phyloP scores from a whole-genome alignment of 2,113 vertebrate species.

The Rhipidura dahli region DNA sequence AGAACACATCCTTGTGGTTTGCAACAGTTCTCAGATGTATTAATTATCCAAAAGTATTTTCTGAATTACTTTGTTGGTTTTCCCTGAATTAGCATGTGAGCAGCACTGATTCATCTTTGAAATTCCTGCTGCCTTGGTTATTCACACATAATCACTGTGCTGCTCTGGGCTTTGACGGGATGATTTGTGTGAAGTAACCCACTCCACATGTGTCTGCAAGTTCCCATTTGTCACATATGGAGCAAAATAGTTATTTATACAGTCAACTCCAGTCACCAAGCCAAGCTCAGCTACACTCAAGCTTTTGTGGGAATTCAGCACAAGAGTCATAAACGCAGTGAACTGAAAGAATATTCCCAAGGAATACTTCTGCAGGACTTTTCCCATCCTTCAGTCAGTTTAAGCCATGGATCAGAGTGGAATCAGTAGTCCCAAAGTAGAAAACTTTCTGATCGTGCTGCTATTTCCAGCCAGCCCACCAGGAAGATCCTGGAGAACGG shows the following conservation, averaged over 20 bases:
- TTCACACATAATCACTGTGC: background rate
- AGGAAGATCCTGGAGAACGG: constrained; percentile 17
- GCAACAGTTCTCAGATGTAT: background rate
- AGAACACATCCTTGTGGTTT: background rate
- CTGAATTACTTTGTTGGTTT: background rate
- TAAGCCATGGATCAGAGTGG: background rate
- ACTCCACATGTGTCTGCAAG: background rate
- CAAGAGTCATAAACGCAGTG: background rate
- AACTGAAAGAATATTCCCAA: constrained; percentile 21
- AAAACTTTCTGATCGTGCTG: background rate
- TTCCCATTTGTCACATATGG: background rate
- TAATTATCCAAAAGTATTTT: background rate
- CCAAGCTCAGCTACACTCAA: background rate
- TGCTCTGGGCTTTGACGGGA: background rate
- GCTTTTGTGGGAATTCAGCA: constrained; percentile 13
- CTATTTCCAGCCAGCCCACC: constrained; percentile 13
- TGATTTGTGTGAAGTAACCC: background rate
- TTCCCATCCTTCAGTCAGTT: background rate
- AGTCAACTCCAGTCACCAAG: background rate
- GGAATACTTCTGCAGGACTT: background rate
- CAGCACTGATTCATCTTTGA: background rate
- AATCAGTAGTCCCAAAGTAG: background rate
- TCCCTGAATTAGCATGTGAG: background rate
- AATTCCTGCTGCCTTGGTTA: background rate
- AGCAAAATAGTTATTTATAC: background rate